A percentile compares a stretch with the other conserved stretches of the same genome.
Conservation (phyloP, 1,140 invertebrate species). For the Branchinecta lynchi region DNA sequence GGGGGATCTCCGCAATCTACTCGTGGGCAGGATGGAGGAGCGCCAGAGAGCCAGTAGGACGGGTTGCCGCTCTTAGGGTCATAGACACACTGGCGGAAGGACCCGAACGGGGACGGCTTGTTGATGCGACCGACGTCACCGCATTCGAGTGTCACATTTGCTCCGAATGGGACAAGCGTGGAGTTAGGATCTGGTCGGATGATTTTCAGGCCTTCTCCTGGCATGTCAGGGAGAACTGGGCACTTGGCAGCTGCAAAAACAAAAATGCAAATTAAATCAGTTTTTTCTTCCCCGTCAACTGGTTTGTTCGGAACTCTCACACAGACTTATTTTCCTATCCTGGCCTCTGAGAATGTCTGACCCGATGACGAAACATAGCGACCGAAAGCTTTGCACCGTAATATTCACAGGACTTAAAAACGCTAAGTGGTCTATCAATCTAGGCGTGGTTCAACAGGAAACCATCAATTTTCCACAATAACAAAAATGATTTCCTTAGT, state of each 20-base stretch:
- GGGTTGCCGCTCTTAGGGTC: conserved; percentile 74
- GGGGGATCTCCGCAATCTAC: conserved; percentile 71
- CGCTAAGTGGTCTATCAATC: no score
- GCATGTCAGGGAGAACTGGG: conserved; percentile 71
- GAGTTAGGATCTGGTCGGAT: conserved; percentile 56
- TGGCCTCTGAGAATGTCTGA: no score
- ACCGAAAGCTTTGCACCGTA: no score
- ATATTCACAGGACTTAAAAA: no score
- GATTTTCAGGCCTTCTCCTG: conserved; percentile 62
- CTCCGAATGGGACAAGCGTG: conserved; percentile 66
- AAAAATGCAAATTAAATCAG: conserved; percentile 17
- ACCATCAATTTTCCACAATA: no score
- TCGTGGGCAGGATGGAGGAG: conserved; percentile 64
- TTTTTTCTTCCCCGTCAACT: no score
- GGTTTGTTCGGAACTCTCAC: no score
- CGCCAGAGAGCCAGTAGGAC: conserved; percentile 81
- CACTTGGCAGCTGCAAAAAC: conserved; percentile 60
- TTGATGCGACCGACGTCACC: conserved; percentile 55
- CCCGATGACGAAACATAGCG: no score
- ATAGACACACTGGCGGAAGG: conserved; percentile 84
- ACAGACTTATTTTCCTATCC: no score
- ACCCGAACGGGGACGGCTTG: conserved; percentile 57
- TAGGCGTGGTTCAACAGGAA: no score
- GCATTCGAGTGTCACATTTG: conserved; percentile 75
- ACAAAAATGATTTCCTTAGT: no score